A percentile compares a stretch with the other conserved stretches of the same genome.
Evolutionary conservation across 2,797 vertebrate species (phyloP).

Genomic region (Hippocampus kuda): DNA sequence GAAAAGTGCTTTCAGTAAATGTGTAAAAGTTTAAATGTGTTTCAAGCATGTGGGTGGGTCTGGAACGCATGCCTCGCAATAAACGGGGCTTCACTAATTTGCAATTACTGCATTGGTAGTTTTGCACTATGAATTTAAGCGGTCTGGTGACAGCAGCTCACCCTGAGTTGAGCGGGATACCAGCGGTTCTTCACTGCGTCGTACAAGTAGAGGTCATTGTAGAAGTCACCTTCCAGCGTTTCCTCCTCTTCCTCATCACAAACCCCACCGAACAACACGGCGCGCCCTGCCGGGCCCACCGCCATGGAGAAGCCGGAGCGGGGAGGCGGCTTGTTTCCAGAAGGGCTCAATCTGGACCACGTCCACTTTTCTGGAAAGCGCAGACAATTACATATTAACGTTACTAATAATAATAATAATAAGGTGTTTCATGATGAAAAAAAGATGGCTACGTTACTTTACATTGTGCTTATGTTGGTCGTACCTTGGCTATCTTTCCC

Average conservation of each 20-base stretch:
- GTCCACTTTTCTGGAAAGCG: constrained; percentile 75
- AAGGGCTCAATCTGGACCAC: constrained; percentile 78
- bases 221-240: constrained; percentile 85
- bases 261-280: constrained; percentile 85
- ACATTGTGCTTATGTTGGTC: neutral
- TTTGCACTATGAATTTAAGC: neutral
- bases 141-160: constrained; percentile 29
- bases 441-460: neutral
- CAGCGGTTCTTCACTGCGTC: constrained; percentile 81
- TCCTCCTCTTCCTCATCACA: constrained; percentile 94
- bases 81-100: too few species aligned
- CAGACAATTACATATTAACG: neutral
- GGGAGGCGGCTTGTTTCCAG: constrained; percentile 77
- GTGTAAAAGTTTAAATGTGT: too few species aligned
- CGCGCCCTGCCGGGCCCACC: constrained; percentile 66
- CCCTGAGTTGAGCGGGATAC: constrained; percentile 79
- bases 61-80: too few species aligned
- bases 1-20: too few species aligned
- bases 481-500: constrained; percentile 68
- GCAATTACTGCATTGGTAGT: neutral
- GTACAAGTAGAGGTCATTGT: constrained; percentile 81
- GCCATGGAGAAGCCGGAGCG: constrained; percentile 82
- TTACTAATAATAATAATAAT: neutral
- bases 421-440: neutral
- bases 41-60: too few species aligned